Evolutionary conservation across 30 jellyfish, hydroid and myxozoan genomes (phyloP), one percentile per base, ranked within the genome.

Genomic region (Phacellophora camtschatica): DNA sequence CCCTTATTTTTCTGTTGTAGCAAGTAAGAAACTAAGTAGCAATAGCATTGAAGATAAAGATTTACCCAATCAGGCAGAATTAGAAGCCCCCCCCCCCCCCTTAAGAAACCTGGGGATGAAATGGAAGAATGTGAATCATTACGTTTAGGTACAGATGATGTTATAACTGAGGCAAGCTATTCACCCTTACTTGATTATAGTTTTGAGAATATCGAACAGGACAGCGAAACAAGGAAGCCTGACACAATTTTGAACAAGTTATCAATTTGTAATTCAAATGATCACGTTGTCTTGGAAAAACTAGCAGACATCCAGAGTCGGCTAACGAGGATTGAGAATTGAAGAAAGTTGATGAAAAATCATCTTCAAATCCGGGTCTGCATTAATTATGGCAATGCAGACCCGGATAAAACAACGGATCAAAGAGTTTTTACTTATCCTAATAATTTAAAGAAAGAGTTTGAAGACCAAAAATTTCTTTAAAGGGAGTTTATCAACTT

Each of bases 391-490:
- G 15, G 22, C 31, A 71, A 48, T 1, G 50, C 55, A 12, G 8
- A 71, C 48, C 58, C 59, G 5, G 74, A 24, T 30, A 72, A 48
- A 58, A 72, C 74, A 16, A 46, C 73, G 1, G 72, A 23, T 27
- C 58, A 49, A 27, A 59, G 74, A 11, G 12, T 66, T 58, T 66
- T 66, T 30, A 27, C 64, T 1, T 66, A 66, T 36, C 30, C 11
- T 0, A 42, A 50, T 0, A 74, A 19, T 46, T 59, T 72, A 27
- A 59, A n/a, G 58, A 19, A 7, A 7, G 59, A 28, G 2, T 50
- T 46, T 13, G 73, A 54, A 49, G 61, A 32, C 28, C 57, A 37
- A 72, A 74, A 72, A 72, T 46, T 19, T 72, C 86, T 72, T 46
- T 74, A 74, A 51, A 2, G 75, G 13, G 75, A 23, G 28, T 76